Base-by-base conservation (phyloP, 2,888 invertebrate genomes). In the Eilema griseolum region DNA sequence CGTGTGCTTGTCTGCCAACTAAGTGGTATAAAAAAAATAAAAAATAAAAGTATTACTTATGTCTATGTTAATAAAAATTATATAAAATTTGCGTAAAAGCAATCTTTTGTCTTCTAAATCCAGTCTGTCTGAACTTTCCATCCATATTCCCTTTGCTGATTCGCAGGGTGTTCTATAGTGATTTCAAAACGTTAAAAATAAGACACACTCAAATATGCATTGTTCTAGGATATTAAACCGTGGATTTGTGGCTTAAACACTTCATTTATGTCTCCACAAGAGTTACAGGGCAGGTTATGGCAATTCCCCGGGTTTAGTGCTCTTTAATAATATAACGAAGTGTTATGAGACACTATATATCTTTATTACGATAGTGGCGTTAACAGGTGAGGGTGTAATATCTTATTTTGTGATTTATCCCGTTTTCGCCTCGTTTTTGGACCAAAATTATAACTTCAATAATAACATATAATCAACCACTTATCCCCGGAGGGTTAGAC, bases 261-360 rank as follows among this genome's bases (percentile, higher is more conserved):
- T 10, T 60, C 31, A 23, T 69, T 60, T 31, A 69, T 28, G n/a
- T 46, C 26, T 63, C 37, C 7, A 26, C 26, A 63, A 68, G 68
- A 62, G 57, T 57, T 56, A 63, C 57, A 68, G 59, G 63, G 31
- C 59, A 41, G 20, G 56, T 14, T 63, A 69, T 65, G 65, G 31
- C 61, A 65, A 60, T 69, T 69, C 46, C 26, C 31, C 33, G 24
- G 56, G 57, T 69, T 68, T 66, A 72, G 28, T 56, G 59, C 66
- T 41, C 28, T 69, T 72, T 69, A 72, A 72, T 72, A 69, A 68
- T 69, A 62, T 69, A 69, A 72, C 72, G 66, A 59, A 57, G 57
- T 68, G 68, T 68, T 72, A 72, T 68, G 64, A 68, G 59, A 31
- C 60, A 66, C 28, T 71, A 68, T 65, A 71, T 68, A 28, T 65